Percentiles rank a stretch among this genome's conserved stretches.
These are phyloP conservation scores for Limnothrissa miodon DNA, from an alignment of 2,113 vertebrate species.

Conservation along the genomic window DNA sequence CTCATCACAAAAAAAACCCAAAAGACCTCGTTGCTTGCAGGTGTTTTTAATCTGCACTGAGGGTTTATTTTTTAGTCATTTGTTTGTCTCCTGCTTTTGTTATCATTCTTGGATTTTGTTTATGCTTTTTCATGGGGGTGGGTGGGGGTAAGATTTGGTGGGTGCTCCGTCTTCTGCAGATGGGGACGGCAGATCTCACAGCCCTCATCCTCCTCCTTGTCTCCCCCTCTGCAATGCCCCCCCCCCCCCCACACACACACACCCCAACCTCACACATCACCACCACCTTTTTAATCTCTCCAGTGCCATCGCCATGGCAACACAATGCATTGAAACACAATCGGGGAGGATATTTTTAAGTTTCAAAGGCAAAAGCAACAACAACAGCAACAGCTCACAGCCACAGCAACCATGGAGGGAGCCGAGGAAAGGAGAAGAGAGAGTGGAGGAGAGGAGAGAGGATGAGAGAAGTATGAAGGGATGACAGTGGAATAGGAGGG, in stretches of 20 bases:
- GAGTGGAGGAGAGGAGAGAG: conserved; percentile 23
- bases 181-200: background rate
- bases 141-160: background rate
- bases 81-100: background rate
- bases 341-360: conserved; percentile 45
- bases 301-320: conserved; percentile 65
- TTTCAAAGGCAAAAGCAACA: conserved; percentile 37
- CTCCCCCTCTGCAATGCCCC: background rate
- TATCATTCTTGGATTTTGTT: conserved; percentile 11
- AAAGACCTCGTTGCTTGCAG: background rate
- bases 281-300: conserved; percentile 18
- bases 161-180: background rate
- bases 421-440: conserved; percentile 18
- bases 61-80: background rate
- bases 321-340: conserved; percentile 40
- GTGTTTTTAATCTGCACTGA: conserved; percentile 20
- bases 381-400: background rate
- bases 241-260: background rate
- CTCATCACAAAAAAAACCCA: background rate
- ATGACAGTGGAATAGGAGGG: conserved; percentile 21
- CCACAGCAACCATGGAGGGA: background rate
- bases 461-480: conserved; percentile 20
- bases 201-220: background rate
- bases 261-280: background rate
- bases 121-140: background rate